Percentiles rank a stretch among this genome's conserved stretches.
These are phyloP conservation scores for Pangasius krempfi DNA, from an alignment of 2,797 vertebrate genomes.

Conservation along the genomic window DNA sequence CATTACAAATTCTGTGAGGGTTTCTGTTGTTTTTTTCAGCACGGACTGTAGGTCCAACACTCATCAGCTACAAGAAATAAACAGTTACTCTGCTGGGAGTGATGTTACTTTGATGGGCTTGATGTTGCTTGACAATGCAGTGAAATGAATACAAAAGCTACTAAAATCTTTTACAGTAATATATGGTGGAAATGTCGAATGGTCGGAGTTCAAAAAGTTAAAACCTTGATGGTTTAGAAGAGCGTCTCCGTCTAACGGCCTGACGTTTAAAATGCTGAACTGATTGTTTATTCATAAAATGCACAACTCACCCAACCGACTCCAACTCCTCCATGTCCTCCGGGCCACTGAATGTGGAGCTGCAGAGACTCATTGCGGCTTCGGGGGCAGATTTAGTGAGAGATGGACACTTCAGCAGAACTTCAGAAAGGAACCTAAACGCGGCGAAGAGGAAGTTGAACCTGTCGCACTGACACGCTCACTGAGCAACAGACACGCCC, in stretches of 20 bases:
- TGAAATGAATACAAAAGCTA: neutral
- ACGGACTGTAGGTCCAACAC: neutral
- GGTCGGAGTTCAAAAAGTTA: neutral
- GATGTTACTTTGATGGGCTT: neutral
- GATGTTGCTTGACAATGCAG: neutral
- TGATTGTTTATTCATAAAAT: neutral
- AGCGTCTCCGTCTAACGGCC: neutral
- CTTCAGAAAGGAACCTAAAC: too few relatives aligned
- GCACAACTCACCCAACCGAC: conserved; percentile 67
- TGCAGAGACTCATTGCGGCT: conserved; percentile 64
- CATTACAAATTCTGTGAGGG: too few relatives aligned
- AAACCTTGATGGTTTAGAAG: neutral
- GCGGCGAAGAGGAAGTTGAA: neutral
- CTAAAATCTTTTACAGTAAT: neutral
- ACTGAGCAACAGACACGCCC: neutral
- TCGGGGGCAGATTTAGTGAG: neutral
- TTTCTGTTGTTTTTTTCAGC: too few relatives aligned
- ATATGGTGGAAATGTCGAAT: neutral
- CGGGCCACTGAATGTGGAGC: conserved; percentile 58
- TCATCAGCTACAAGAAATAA: neutral
- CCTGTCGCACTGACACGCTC: neutral
- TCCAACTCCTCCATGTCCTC: conserved; percentile 69
- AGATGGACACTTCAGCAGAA: neutral
- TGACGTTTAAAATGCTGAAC: neutral
- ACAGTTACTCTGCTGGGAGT: neutral